phyloP scores from a whole-genome alignment of 2,113 vertebrate species.

The Cyphomyrus plagiostoma region DNA sequence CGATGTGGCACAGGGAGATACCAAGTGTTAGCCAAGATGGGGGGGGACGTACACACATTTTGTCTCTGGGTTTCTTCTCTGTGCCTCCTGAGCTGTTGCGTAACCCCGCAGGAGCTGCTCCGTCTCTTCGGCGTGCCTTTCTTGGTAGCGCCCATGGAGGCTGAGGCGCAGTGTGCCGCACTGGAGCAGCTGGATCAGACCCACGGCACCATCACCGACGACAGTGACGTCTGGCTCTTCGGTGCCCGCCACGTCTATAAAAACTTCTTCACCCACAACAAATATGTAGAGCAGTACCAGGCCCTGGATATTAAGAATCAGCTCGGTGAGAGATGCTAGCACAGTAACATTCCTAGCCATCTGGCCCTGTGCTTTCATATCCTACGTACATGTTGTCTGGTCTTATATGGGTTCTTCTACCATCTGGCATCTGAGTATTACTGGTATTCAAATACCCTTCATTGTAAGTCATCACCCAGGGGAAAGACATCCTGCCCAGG shows the following conservation, averaged over 20 bases:
- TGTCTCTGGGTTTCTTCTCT: not conserved
- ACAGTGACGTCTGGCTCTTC: conserved; percentile 97
- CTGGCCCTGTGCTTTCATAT: not conserved
- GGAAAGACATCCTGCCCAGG: not conserved
- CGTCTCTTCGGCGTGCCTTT: conserved; percentile 87
- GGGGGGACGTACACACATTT: not conserved
- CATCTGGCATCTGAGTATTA: not conserved
- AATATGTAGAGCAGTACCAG: conserved; percentile 86
- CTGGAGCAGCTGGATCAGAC: conserved; percentile 85
- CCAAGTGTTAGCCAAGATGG: not conserved
- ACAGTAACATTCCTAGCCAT: not conserved
- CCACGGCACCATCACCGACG: conserved; percentile 90
- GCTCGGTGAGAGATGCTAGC: conserved; percentile 69
- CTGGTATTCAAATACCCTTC: not conserved
- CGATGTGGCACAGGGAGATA: not conserved
- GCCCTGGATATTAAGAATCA: conserved; percentile 82
- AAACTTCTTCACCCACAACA: conserved; percentile 91
- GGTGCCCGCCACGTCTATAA: conserved; percentile 91
- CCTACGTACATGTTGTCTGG: not conserved
- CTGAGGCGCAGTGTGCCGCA: conserved; percentile 87
- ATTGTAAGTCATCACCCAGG: not conserved
- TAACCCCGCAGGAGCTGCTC: conserved; percentile 72
- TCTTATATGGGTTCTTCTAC: not conserved
- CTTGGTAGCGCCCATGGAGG: conserved; percentile 86
- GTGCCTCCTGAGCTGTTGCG: not conserved